phyloP scores from a whole-genome alignment of 2,113 vertebrate genomes.

The Rattus rattus region DNA sequence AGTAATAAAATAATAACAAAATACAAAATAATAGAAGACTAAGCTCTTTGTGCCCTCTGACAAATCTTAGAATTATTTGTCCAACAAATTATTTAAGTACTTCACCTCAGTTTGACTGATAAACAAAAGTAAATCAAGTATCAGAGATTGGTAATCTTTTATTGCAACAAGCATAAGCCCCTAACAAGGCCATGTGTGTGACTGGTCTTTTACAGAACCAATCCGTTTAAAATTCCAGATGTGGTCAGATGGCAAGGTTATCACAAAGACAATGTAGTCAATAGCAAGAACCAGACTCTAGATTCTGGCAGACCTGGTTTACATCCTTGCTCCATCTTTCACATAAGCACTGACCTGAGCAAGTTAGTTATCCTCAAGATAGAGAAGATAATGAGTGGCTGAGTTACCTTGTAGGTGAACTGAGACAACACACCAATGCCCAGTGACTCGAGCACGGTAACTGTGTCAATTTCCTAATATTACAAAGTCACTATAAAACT shows the following conservation, averaged over 20 bases:
- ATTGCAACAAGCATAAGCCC: not conserved
- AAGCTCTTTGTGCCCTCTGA: slow-evolving; percentile 18
- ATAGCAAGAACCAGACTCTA: not conserved
- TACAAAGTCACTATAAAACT: slow-evolving; percentile 13
- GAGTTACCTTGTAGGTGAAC: not conserved
- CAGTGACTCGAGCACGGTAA: not conserved
- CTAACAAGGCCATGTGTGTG: not conserved
- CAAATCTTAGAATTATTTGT: slow-evolving; percentile 21
- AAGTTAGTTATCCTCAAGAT: slow-evolving; percentile 24
- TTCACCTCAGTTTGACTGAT: slow-evolving; percentile 29
- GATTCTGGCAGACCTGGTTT: not conserved
- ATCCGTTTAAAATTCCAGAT: slow-evolving; percentile 15
- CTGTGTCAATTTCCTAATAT: not conserved
- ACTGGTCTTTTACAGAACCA: not conserved
- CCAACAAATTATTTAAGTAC: slow-evolving; percentile 26
- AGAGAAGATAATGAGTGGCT: not conserved
- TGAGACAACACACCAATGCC: not conserved
- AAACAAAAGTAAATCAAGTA: slow-evolving; percentile 3
- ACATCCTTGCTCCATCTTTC: not conserved
- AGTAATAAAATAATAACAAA: slow-evolving; percentile 12
- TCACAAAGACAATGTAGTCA: not conserved
- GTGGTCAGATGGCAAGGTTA: slow-evolving; percentile 16
- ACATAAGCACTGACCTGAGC: not conserved
- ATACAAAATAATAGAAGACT: slow-evolving; percentile 47
- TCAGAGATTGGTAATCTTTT: slow-evolving; percentile 19